Conservation (phyloP, 2,888 invertebrate species). For the Lepidocyrtinus sp. region DNA sequence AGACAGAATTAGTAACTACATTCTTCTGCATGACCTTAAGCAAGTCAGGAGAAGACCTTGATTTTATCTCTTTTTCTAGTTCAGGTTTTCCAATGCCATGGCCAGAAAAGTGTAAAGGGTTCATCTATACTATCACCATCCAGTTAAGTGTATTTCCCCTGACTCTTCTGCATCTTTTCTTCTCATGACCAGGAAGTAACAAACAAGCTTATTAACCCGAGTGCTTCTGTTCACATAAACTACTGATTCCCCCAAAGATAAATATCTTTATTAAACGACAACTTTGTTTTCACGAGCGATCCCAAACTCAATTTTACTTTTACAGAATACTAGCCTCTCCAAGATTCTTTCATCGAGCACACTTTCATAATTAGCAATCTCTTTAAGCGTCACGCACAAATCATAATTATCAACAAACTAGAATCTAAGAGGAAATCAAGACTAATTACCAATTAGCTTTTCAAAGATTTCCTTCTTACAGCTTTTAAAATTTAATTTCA, state of each 20-base stretch:
- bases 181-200: background rate
- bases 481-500: background rate
- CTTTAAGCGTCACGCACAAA: background rate
- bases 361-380: background rate
- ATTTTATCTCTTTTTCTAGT: constrained; percentile 19
- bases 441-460: background rate
- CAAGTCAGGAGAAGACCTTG: background rate
- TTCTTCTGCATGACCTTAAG: background rate
- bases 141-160: background rate
- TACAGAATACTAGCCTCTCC: background rate
- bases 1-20: background rate
- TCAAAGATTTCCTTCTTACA: background rate
- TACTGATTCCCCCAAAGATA: constrained; percentile 28
- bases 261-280: background rate
- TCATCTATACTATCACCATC: too few species aligned
- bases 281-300: constrained; percentile 6
- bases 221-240: constrained; percentile 18
- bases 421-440: background rate
- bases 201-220: background rate
- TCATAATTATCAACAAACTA: background rate
- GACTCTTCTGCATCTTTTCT: background rate
- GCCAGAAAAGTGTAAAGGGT: background rate
- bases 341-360: background rate
- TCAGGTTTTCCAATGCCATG: constrained; percentile 23
- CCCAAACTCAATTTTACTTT: constrained; percentile 1